Percentiles rank a stretch among this genome's conserved stretches.
phyloP scores from a whole-genome alignment of 2,113 vertebrate species.

The Odobenus rosmarus region DNA sequence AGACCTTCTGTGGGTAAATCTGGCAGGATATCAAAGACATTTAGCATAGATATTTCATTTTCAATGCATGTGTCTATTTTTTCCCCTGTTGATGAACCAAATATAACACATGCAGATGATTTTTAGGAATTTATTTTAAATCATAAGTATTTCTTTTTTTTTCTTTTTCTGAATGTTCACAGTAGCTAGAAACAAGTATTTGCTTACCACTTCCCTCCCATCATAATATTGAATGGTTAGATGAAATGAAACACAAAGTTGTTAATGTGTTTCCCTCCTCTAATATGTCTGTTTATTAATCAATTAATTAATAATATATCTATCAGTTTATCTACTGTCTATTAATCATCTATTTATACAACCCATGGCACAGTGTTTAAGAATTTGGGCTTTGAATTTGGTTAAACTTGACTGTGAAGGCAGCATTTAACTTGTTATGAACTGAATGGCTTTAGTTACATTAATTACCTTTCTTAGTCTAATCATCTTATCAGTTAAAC shows the following conservation, averaged over 20 bases:
- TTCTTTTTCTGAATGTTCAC: slow-evolving; percentile 75
- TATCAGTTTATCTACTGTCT: not conserved
- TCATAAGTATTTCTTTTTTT: slow-evolving; percentile 72
- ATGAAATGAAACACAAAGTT: slow-evolving; percentile 42
- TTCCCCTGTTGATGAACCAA: slow-evolving; percentile 81
- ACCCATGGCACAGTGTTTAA: not conserved
- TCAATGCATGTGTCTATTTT: slow-evolving; percentile 82
- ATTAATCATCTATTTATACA: not conserved
- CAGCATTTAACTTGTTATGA: not conserved
- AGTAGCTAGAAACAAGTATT: slow-evolving; percentile 71
- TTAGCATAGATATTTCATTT: slow-evolving; percentile 83
- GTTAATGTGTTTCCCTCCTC: not conserved
- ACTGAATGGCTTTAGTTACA: not conserved
- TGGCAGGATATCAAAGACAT: slow-evolving; percentile 82
- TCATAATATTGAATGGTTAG: slow-evolving; percentile 45
- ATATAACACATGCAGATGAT: slow-evolving; percentile 83
- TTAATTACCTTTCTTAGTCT: not conserved
- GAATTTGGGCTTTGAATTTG: not conserved
- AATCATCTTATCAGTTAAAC: not conserved
- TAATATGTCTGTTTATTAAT: not conserved
- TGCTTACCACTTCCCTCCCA: slow-evolving; percentile 56
- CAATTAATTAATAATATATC: not conserved
- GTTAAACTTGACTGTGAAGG: not conserved
- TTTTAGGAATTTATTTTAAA: slow-evolving; percentile 84
- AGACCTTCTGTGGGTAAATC: slow-evolving; percentile 84